phyloP scores from a whole-genome alignment of 2,113 vertebrate species.

The Eulacestoma nigropectus region DNA sequence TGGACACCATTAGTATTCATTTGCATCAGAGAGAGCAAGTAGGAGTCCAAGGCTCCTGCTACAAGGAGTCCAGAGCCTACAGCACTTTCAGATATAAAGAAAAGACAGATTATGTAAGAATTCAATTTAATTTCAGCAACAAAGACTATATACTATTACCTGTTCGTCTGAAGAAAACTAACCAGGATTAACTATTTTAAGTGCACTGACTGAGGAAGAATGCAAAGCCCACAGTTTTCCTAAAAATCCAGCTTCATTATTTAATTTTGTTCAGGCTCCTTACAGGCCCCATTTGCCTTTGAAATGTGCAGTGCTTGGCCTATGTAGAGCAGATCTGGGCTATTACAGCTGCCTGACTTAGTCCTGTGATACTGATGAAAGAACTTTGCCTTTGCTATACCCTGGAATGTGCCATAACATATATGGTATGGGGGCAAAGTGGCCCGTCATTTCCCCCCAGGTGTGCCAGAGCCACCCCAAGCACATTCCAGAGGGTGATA shows the following conservation, averaged over 20 bases:
- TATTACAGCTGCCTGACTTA: not conserved
- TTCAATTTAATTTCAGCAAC: not conserved
- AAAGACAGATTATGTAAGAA: not conserved
- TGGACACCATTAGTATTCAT: not conserved
- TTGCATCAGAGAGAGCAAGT: not conserved
- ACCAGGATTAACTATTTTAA: not conserved
- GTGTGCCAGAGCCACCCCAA: not conserved
- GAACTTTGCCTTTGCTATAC: not conserved
- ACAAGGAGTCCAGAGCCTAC: not conserved
- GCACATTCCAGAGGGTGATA: not conserved
- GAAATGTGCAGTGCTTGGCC: not conserved
- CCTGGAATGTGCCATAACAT: rapidly evolving
- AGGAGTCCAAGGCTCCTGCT: not conserved
- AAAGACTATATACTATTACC: not conserved
- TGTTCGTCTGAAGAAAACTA: not conserved
- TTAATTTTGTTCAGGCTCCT: not conserved
- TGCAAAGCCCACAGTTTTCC: not conserved
- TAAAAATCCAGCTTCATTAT: not conserved
- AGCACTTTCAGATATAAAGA: not conserved
- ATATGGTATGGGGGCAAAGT: rapidly evolving
- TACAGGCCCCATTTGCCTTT: not conserved
- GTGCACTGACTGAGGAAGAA: not conserved
- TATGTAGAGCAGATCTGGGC: not conserved
- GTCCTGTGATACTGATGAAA: not conserved
- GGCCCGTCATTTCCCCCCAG: not conserved